These are phyloP conservation scores for Autographa gamma DNA, from an alignment of 2,888 invertebrate genomes.

Conservation along the genomic window DNA sequence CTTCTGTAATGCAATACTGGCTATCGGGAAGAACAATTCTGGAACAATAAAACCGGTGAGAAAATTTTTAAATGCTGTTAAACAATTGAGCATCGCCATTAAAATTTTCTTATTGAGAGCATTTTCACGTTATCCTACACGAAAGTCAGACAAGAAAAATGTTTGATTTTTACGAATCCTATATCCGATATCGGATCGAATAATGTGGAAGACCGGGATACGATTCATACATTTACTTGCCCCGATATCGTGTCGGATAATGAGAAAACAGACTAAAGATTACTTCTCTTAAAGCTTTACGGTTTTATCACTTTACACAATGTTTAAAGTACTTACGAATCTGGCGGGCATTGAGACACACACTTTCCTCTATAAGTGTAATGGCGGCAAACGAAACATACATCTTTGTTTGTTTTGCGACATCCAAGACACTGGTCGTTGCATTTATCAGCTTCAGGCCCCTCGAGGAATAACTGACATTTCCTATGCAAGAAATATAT, in stretches of 20 bases:
- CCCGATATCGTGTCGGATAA: too few relatives aligned
- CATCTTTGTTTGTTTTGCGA: slow-evolving; percentile 87
- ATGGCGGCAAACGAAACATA: slow-evolving; percentile 92
- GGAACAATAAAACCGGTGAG: slow-evolving; percentile 43
- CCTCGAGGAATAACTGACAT: slow-evolving; percentile 86
- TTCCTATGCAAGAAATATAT: slow-evolving; percentile 65
- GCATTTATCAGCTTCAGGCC: slow-evolving; percentile 87
- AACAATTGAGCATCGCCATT: too few relatives aligned
- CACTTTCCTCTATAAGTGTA: slow-evolving; percentile 89
- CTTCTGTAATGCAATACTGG: slow-evolving; percentile 91
- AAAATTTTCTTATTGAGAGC: not conserved
- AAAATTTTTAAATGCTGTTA: too few relatives aligned
- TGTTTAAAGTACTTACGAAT: slow-evolving; percentile 88
- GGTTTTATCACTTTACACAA: not conserved
- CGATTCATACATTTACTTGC: too few relatives aligned
- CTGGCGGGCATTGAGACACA: slow-evolving; percentile 90
- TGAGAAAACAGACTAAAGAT: too few relatives aligned
- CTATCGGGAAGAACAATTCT: slow-evolving; percentile 86
- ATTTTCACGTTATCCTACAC: too few relatives aligned
- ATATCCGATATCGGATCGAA: too few relatives aligned
- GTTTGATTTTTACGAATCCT: too few relatives aligned
- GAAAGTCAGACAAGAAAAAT: too few relatives aligned
- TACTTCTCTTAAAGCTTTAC: too few relatives aligned
- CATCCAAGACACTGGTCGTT: slow-evolving; percentile 94
- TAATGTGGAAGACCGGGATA: too few relatives aligned